A percentile compares a stretch with the other conserved stretches of the same genome.
phyloP scores from a whole-genome alignment of 2,888 invertebrate genomes.

The Drosophila nigricruria region DNA sequence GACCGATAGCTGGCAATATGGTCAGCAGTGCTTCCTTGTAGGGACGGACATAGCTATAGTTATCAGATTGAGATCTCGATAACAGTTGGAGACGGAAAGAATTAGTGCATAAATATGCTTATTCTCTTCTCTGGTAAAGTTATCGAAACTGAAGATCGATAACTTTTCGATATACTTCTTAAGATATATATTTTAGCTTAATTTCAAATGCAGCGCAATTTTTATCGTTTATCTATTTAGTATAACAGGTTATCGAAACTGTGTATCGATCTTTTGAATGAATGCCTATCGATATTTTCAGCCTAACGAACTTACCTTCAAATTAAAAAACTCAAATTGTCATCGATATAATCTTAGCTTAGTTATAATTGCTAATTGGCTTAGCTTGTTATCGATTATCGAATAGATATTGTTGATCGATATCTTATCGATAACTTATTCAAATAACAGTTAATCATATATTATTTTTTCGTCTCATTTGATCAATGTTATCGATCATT shows the following conservation, averaged over 20 bases:
- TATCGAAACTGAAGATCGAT: background rate
- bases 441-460: background rate
- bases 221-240: background rate
- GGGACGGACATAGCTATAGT: background rate
- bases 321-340: background rate
- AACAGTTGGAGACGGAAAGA: background rate
- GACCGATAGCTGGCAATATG: background rate
- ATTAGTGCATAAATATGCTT: background rate
- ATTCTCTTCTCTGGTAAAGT: background rate
- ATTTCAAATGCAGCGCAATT: too few relatives aligned
- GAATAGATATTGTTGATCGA: background rate
- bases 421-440: background rate
- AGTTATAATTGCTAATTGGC: too few relatives aligned
- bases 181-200: too few relatives aligned
- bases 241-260: background rate
- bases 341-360: background rate
- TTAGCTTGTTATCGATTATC: background rate
- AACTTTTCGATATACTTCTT: too few relatives aligned
- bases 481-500: background rate
- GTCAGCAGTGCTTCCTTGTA: background rate
- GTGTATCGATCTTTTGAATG: background rate
- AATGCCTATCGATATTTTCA: too few relatives aligned
- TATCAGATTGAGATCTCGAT: background rate
- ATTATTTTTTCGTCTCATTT: background rate
- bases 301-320: background rate